Evolutionary conservation across 2,797 vertebrate species (phyloP), one percentile per base, ranked within the genome.

Genomic region (Brachyalestes nurse): DNA sequence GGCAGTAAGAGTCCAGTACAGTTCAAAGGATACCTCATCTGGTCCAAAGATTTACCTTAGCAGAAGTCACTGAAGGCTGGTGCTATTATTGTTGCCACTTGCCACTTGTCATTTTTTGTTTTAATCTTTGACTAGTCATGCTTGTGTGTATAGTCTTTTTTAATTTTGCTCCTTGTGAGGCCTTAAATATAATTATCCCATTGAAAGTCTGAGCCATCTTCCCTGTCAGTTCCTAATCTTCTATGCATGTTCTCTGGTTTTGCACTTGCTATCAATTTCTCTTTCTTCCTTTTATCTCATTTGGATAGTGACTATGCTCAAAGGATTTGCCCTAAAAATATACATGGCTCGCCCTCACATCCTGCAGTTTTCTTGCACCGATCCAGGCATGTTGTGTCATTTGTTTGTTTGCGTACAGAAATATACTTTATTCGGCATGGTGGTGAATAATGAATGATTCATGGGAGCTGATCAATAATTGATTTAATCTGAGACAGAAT

Each of bases 391-490:
- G 38, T 5, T 7, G 7, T 34, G 28, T 38, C 14, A 34, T 38
- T 28, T 64, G 5, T 67, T 67, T 45, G 73, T 86, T 72, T 82
- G 25, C 19, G 82, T 38, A 83, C 42, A 87, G 58, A 81, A 67
- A 76, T 65, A 58, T 69, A 28, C 40, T 90, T 85, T 40, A 6
- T 45, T 45, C 12, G 5, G 40, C 40, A 67, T n/a, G 65, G n/a
- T 45, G 12, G 38, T 45, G 17, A 67, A 67, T 67, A 45, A 66
- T 40, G 4, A 8, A 49, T 78, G 72, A 74, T 88, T 89, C 86
- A 67, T 83, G 40, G 72, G 67, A 66, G 13, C 21, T 80, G 8
- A 86, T 91, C 28, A 88, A 90, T 90, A 87, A 88, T 91, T 85
- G 1, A 93, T 86, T 66, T 77, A 40, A 86, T 72, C 49, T 86